Conservation (phyloP, 1,140 invertebrate species). For the Neodiprion virginianus region DNA sequence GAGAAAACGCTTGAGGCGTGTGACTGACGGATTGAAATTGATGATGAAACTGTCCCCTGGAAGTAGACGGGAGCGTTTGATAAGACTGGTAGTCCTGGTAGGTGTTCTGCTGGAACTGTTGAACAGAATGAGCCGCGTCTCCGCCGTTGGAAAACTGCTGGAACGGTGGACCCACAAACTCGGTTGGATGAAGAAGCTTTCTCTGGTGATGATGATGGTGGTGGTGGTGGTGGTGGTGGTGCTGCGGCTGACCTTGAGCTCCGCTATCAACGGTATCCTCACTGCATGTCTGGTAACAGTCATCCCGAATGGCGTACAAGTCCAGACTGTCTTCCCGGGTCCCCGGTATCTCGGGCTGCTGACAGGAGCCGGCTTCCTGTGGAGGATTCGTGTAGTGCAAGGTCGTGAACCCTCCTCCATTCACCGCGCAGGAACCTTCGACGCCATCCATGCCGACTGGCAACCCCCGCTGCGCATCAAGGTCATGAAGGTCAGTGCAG, state of each 20-base stretch:
- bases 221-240: constrained; percentile 13
- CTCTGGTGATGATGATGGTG: constrained; percentile 19
- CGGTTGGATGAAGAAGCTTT: neutral
- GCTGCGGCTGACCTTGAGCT: constrained; percentile 40
- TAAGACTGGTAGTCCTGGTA: constrained; percentile 43
- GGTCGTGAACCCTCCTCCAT: constrained; percentile 66
- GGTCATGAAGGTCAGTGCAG: constrained; percentile 17
- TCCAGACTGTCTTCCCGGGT: constrained; percentile 69
- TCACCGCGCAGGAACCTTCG: constrained; percentile 60
- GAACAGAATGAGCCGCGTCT: neutral
- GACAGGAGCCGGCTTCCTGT: constrained; percentile 36
- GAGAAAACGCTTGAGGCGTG: constrained; percentile 42
- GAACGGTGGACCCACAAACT: neutral
- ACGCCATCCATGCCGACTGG: constrained; percentile 25
- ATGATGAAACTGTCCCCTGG: constrained; percentile 48
- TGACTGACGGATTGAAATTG: constrained; percentile 42
- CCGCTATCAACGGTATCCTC: constrained; percentile 56
- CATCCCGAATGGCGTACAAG: constrained; percentile 71
- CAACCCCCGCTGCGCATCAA: constrained; percentile 10
- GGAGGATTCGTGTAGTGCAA: constrained; percentile 62
- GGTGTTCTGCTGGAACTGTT: constrained; percentile 36
- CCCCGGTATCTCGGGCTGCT: constrained; percentile 57
- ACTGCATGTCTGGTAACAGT: constrained; percentile 66
- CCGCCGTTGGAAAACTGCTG: neutral
- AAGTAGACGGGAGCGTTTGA: constrained; percentile 53